Conservation (phyloP, 2,888 invertebrate species). For the Coenonympha glycerion region DNA sequence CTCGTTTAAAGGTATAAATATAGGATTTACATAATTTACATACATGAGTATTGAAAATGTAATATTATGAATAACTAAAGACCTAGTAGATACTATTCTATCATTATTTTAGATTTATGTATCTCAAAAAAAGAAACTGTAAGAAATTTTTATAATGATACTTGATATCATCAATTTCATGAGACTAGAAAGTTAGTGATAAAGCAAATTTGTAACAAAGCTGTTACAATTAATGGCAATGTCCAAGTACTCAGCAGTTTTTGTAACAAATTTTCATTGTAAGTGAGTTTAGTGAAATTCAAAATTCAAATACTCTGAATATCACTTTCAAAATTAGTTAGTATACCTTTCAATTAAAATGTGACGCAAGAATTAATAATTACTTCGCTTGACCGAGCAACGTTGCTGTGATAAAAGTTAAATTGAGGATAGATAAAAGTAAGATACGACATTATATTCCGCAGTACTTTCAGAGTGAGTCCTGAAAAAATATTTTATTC, state of each 20-base stretch:
- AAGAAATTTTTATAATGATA: not conserved
- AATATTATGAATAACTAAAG: too few relatives aligned
- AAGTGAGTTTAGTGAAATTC: not conserved
- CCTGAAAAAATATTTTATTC: too few relatives aligned
- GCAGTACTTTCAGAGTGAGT: too few relatives aligned
- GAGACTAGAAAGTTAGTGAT: not conserved
- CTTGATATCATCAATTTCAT: not conserved
- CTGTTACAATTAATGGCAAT: constrained; percentile 1
- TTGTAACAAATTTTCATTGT: not conserved
- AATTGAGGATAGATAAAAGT: too few relatives aligned
- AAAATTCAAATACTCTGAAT: not conserved
- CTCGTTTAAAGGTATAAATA: too few relatives aligned
- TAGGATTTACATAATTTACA: too few relatives aligned
- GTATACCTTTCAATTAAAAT: constrained; percentile 3
- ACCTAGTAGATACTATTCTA: too few relatives aligned
- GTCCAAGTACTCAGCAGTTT: not conserved
- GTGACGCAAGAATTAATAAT: constrained; percentile 5
- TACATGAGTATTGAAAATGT: too few relatives aligned
- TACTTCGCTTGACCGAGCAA: not conserved
- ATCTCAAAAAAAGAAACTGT: too few relatives aligned
- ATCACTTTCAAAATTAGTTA: constrained; percentile 4
- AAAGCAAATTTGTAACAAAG: constrained; percentile 1
- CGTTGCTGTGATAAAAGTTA: not conserved
- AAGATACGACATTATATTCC: too few relatives aligned
- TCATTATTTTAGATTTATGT: too few relatives aligned